Base-by-base conservation (phyloP, 2,797 vertebrate species). In the Oophaga sylvatica region DNA sequence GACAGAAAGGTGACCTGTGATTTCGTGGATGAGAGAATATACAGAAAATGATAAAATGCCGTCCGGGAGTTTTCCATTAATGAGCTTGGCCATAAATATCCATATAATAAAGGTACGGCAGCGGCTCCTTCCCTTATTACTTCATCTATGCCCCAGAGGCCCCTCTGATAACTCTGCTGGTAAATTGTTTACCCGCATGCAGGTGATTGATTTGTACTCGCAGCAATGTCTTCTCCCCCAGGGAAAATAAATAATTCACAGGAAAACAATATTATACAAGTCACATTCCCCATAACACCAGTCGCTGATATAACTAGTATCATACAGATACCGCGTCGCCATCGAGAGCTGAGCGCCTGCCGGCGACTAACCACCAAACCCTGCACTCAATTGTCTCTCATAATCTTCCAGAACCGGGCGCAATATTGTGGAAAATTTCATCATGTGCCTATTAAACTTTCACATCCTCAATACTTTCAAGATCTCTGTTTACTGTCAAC, bases 41-140 rank as follows among this genome's bases (percentile, higher is more conserved):
- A 53, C 11, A 11, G 48, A 53, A 53, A 53, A 53, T 53, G 11
- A 53, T 53, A 53, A 53, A 53, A 53, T 53, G 11, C 35, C 35
- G 35, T 41, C 35, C 35, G 35, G 35, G 57, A 17, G 16, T 11
- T 17, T 11, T 59, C 57, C 57, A 17, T 2, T 59, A 59, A 15
- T 59, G 12, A 4, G 10, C 41, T 11, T 71, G 31, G 70, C 0
- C 67, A 41, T 71, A 16, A 31, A 83, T 59, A 22, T 29, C 26
- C n/a, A 60, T 17, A 41, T 12, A 17, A 22, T 71, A 19, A n/a
- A 11, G 15, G 16, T 70, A 56, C 16, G 0, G 29, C 70, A 10
- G 67, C 2, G 12, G 16, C 29, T 71, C 31, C 29, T 70, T 45
- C 68, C 17, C 56, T 75, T 75, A 84, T 75, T 81, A 81, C 62